Conservation (phyloP, 2,797 vertebrate genomes). For the Eupleurogrammus muticus region DNA sequence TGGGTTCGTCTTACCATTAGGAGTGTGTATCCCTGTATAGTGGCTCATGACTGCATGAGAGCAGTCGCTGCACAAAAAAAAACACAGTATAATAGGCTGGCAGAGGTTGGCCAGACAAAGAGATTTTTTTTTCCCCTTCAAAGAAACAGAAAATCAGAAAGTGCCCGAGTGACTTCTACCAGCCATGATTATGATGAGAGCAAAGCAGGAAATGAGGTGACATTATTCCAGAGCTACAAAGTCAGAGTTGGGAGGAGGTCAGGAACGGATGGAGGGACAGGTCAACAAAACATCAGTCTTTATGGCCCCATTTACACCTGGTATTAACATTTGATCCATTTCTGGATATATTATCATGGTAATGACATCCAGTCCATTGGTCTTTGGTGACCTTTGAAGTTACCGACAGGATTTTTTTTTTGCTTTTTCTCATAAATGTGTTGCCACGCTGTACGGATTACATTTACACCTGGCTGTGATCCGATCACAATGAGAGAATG, state of each 20-base stretch:
- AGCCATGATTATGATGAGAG: slow-evolving; percentile 5
- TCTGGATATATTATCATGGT: slow-evolving; percentile 10
- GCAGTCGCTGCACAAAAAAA: slow-evolving; percentile 12
- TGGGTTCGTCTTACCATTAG: slow-evolving; percentile 9
- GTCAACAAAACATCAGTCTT: slow-evolving; percentile 18
- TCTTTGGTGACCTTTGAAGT: slow-evolving; percentile 5
- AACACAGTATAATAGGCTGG: neutral
- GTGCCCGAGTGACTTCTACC: neutral
- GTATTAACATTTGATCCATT: slow-evolving; percentile 10
- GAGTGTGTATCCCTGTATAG: slow-evolving; percentile 3
- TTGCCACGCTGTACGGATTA: neutral
- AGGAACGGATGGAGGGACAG: neutral
- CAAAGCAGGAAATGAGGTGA: slow-evolving; percentile 14
- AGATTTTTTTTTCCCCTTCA: neutral
- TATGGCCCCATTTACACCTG: slow-evolving; percentile 3
- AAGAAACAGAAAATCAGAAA: slow-evolving; percentile 1
- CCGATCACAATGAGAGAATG: too few species aligned
- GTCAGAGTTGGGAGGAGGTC: neutral
- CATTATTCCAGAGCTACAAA: too few species aligned
- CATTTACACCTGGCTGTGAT: neutral
- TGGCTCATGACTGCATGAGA: slow-evolving; percentile 22
- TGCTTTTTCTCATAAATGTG: neutral
- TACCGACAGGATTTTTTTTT: neutral
- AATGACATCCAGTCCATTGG: neutral
- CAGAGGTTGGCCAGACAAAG: neutral